These are phyloP conservation scores for Machimus atricapillus DNA, from an alignment of 2,888 invertebrate species.

Conservation along the genomic window DNA sequence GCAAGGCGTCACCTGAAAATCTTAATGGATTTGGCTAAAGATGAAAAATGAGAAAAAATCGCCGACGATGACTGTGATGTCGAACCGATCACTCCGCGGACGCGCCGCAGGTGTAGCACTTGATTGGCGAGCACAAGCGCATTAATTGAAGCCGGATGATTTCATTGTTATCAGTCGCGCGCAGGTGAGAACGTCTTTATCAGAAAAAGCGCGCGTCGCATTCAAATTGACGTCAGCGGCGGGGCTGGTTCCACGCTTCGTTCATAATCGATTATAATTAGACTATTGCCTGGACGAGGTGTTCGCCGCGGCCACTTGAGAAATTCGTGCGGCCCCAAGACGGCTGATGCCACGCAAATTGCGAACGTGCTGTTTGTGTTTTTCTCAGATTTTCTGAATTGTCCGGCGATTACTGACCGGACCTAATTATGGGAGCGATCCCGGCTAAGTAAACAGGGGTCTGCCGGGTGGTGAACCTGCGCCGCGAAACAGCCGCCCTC, in stretches of 20 bases:
- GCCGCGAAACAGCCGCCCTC: neutral
- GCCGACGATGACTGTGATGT: neutral
- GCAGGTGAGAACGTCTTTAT: conserved; percentile 5
- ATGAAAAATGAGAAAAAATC: conserved; percentile 20
- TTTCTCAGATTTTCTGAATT: neutral
- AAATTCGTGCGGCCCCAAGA: neutral
- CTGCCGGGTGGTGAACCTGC: neutral
- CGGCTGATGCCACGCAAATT: neutral
- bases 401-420: neutral
- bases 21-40: conserved; percentile 19
- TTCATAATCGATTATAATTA: conserved; percentile 35
- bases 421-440: conserved; percentile 7
- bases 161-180: conserved; percentile 26
- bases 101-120: neutral
- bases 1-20: conserved; percentile 31
- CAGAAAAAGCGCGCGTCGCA: neutral
- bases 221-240: conserved; percentile 3
- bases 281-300: conserved; percentile 12
- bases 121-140: neutral
- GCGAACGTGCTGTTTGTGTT: neutral
- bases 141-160: conserved; percentile 13
- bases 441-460: neutral
- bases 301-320: neutral
- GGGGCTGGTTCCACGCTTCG: neutral
- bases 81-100: neutral